These are phyloP conservation scores for Sebastes fasciatus DNA, from an alignment of 2,113 vertebrate species.

Conservation along the genomic window DNA sequence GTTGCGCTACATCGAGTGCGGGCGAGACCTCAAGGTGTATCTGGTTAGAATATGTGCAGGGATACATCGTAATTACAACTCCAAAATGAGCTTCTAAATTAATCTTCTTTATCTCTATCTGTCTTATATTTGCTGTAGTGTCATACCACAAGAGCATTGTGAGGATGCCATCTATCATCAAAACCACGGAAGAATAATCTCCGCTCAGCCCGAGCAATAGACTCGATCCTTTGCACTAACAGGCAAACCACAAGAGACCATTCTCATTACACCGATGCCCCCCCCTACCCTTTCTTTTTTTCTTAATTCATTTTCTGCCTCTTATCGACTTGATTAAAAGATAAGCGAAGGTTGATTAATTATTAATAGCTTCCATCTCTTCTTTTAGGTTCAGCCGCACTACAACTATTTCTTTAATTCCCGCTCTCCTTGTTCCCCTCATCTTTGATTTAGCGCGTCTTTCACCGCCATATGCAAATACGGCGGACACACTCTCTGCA, in stretches of 20 bases:
- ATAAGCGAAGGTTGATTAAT: slow-evolving; percentile 70
- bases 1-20: slow-evolving; percentile 20
- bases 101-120: slow-evolving; percentile 48
- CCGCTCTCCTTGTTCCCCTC: slow-evolving; percentile 35
- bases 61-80: slow-evolving; percentile 40
- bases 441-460: slow-evolving; percentile 50
- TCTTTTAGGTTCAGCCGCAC: slow-evolving; percentile 43
- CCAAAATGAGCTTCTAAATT: slow-evolving; percentile 39
- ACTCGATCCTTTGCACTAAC: slow-evolving; percentile 34
- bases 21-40: slow-evolving; percentile 34
- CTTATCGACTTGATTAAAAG: slow-evolving; percentile 77
- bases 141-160: slow-evolving; percentile 33
- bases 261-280: slow-evolving; percentile 50
- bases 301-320: slow-evolving; percentile 63
- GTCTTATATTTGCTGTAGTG: slow-evolving; percentile 2
- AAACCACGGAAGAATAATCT: slow-evolving; percentile 50
- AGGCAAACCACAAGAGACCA: slow-evolving; percentile 55
- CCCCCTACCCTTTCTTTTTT: neutral
- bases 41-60: slow-evolving; percentile 4
- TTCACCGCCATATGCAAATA: slow-evolving; percentile 45
- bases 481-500: neutral
- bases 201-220: slow-evolving; percentile 25
- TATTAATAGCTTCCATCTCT: slow-evolving; percentile 67
- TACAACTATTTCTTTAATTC: slow-evolving; percentile 22
- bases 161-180: slow-evolving; percentile 64